Conservation (phyloP, 2,888 invertebrate species). For the Corythucha ciliata region DNA sequence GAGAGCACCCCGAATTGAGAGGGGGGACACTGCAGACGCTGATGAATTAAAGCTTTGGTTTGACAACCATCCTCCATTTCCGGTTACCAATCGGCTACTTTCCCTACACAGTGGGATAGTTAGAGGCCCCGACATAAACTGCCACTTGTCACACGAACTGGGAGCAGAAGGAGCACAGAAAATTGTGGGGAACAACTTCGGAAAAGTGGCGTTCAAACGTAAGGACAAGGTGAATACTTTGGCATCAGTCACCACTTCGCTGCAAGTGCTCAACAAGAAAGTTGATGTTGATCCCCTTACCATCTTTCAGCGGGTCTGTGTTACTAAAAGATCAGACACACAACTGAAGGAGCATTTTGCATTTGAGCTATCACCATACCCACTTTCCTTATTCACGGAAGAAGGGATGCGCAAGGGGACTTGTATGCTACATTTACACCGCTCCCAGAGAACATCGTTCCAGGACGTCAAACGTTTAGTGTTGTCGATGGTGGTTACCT, state of each 20-base stretch:
- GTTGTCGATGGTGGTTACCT: too few species aligned
- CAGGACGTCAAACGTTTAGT: too few species aligned
- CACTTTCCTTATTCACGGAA: neutral
- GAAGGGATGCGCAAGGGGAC: neutral
- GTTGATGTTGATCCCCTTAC: slow-evolving; percentile 14
- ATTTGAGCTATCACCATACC: slow-evolving; percentile 28
- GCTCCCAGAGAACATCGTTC: too few species aligned
- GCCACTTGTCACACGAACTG: slow-evolving; percentile 2
- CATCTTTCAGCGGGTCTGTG: slow-evolving; percentile 14
- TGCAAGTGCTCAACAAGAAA: neutral
- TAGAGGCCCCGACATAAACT: slow-evolving; percentile 1
- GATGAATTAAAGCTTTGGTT: neutral
- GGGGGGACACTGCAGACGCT: slow-evolving; percentile 1
- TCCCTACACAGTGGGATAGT: slow-evolving; percentile 2
- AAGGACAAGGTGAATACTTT: slow-evolving; percentile 6
- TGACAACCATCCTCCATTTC: slow-evolving; percentile 8
- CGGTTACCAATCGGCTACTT: neutral
- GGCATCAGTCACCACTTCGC: slow-evolving; percentile 1
- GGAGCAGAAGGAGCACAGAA: neutral
- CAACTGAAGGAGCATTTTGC: slow-evolving; percentile 8
- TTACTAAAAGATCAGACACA: slow-evolving; percentile 12
- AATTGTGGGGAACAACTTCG: slow-evolving; percentile 1
- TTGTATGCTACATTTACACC: too few species aligned
- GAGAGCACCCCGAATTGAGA: neutral
- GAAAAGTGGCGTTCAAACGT: slow-evolving; percentile 5